phyloP scores from a whole-genome alignment of 2,888 invertebrate species.

The Hirtodrosophila alboralis region DNA sequence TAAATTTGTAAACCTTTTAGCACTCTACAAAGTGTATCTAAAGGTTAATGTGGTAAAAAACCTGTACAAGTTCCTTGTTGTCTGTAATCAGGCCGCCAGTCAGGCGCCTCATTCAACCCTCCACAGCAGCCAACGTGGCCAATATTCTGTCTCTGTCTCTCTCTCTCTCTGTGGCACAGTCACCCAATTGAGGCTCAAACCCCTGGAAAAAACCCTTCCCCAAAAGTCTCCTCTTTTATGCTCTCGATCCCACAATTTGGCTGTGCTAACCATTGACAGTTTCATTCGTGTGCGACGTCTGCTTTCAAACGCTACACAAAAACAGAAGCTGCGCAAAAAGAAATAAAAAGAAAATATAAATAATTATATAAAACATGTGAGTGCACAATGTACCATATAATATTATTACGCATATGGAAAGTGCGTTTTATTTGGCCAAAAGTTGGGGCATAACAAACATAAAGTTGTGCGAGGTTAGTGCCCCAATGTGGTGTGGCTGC shows the following conservation, averaged over 20 bases:
- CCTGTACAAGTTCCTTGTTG: slow-evolving; percentile 14
- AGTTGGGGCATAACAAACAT: slow-evolving; percentile 23
- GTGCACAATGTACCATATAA: not conserved
- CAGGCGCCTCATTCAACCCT: slow-evolving; percentile 50
- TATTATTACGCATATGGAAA: not conserved
- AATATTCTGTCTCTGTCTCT: slow-evolving; percentile 15
- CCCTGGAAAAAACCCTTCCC: no score
- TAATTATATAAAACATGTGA: slow-evolving; percentile 19
- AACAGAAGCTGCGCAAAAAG: slow-evolving; percentile 14
- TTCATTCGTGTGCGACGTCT: slow-evolving; percentile 59
- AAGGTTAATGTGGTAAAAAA: not conserved
- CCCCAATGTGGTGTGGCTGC: slow-evolving; percentile 12
- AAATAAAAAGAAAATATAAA: not conserved
- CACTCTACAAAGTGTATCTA: slow-evolving; percentile 13
- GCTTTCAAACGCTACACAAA: slow-evolving; percentile 39
- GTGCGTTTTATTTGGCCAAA: slow-evolving; percentile 1
- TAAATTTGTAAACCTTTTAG: not conserved
- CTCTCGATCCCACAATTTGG: slow-evolving; percentile 54
- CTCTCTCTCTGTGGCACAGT: slow-evolving; percentile 7
- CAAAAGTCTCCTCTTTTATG: slow-evolving; percentile 33
- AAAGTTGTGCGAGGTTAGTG: slow-evolving; percentile 58
- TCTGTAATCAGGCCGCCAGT: slow-evolving; percentile 56
- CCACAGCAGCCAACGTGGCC: slow-evolving; percentile 40
- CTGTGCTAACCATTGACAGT: slow-evolving; percentile 34
- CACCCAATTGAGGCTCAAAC: slow-evolving; percentile 7